Base-by-base conservation (phyloP, 2,888 invertebrate species). In the Chesias legatella region DNA sequence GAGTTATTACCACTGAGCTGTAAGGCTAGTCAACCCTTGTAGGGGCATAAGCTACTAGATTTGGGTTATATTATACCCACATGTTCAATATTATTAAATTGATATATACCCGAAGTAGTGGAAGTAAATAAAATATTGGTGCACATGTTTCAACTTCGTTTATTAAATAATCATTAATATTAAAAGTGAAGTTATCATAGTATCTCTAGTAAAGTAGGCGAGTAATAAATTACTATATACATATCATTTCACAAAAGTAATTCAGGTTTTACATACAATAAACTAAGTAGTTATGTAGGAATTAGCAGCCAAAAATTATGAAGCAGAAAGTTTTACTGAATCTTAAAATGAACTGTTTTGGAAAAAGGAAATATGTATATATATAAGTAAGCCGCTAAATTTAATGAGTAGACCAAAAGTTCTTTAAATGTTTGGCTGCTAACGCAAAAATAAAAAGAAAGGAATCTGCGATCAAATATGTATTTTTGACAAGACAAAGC, bases 161-260 rank as follows among this genome's bases (percentile, higher is more conserved):
- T 79, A 77, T 76, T 68, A 70, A 65, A 64, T 76, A 73, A 72
- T 77, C 60, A 65, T 69, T 74, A 77, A 70, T 78, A 77, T 73
- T 82, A 80, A 83, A 83, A 82, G 79, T 83, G 82, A 81, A 77
- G 73, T 74, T 71, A 69, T 62, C 44, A 60, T 74, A 74, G 29
- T 37, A 67, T 66, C 65, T 67, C 70, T 79, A 78, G 59, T 68
- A 75, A 78, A 74, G 72, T 79, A 79, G 78, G 78, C 79, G 70
- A 79, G 75, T 67, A 73, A 64, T 68, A 63, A 59, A 56, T 64
- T 66, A 70, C 60, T 77, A 78, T 75, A 58, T 80, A 79, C 75
- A 78, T 63, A 67, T 63, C 71, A 43, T 32, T 32, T 39, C 44
- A 31, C 13, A 29, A 32, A 23, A 10, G 20, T 17, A 20, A 8